Evolutionary conservation across 2,113 vertebrate species (phyloP).

Genomic region (Mormoops blainvillei): DNA sequence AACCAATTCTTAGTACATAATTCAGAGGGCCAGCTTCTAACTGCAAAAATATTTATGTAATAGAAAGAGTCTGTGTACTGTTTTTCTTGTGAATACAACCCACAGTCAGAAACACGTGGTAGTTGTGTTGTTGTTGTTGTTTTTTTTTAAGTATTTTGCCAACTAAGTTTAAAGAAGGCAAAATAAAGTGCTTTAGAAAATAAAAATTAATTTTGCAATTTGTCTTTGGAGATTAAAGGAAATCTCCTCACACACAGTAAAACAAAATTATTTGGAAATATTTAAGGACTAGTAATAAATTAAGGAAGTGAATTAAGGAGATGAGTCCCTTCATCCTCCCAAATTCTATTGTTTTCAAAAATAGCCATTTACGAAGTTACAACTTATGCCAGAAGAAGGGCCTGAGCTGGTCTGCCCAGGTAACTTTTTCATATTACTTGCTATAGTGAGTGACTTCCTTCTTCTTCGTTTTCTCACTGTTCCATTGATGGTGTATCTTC

Average conservation of each 20-base stretch:
- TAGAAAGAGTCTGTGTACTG: slow-evolving; percentile 16
- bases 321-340: not conserved
- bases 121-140: not conserved
- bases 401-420: not conserved
- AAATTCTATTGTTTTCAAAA: slow-evolving; percentile 4
- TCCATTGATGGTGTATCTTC: not conserved
- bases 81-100: slow-evolving; percentile 5
- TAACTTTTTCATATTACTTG: not conserved
- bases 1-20: slow-evolving; percentile 28
- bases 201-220: not conserved
- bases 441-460: not conserved
- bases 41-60: slow-evolving; percentile 44
- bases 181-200: slow-evolving; percentile 4
- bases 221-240: not conserved
- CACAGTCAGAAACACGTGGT: not conserved
- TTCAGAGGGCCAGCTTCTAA: not conserved
- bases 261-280: not conserved
- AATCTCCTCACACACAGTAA: not conserved
- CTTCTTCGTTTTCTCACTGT: not conserved
- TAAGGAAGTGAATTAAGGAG: not conserved
- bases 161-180: not conserved
- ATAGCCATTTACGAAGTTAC: not conserved
- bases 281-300: not conserved
- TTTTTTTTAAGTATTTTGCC: not conserved
- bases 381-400: not conserved